phyloP scores from a whole-genome alignment of 2,797 vertebrate genomes.

The Gephyroberyx darwinii region DNA sequence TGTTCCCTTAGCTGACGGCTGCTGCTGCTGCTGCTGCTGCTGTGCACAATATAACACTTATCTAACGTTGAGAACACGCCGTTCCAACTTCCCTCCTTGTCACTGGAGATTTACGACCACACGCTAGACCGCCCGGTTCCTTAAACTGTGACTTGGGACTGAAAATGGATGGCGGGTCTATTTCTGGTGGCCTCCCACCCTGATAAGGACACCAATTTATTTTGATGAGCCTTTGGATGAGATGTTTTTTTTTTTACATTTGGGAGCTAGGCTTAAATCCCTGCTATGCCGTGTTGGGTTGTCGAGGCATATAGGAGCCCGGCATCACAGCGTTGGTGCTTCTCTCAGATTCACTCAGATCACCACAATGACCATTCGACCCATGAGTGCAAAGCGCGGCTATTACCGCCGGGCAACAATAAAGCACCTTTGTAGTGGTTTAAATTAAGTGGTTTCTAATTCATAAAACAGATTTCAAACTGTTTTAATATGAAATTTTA shows the following conservation, averaged over 20 bases:
- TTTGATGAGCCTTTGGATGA: background rate
- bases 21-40: background rate
- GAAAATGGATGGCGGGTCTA: background rate
- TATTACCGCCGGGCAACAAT: too few species aligned
- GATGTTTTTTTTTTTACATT: background rate
- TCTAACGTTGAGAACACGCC: background rate
- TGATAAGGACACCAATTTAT: constrained; percentile 3
- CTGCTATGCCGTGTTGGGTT: background rate
- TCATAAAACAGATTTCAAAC: too few species aligned
- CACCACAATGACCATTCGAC: too few species aligned
- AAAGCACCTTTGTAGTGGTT: too few species aligned
- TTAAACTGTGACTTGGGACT: constrained; percentile 2
- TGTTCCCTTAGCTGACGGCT: background rate
- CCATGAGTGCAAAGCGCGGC: too few species aligned
- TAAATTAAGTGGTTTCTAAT: too few species aligned
- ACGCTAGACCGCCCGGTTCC: background rate
- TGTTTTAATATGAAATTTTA: too few species aligned
- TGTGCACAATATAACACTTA: constrained; percentile 12
- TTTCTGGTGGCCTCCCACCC: background rate
- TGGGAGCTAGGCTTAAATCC: background rate
- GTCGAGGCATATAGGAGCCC: background rate
- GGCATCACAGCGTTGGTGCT: background rate
- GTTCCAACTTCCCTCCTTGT: constrained; percentile 26
- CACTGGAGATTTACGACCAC: constrained; percentile 29
- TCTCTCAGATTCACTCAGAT: background rate